Base-by-base conservation (phyloP, 2,113 vertebrate genomes). In the Lates calcarifer region DNA sequence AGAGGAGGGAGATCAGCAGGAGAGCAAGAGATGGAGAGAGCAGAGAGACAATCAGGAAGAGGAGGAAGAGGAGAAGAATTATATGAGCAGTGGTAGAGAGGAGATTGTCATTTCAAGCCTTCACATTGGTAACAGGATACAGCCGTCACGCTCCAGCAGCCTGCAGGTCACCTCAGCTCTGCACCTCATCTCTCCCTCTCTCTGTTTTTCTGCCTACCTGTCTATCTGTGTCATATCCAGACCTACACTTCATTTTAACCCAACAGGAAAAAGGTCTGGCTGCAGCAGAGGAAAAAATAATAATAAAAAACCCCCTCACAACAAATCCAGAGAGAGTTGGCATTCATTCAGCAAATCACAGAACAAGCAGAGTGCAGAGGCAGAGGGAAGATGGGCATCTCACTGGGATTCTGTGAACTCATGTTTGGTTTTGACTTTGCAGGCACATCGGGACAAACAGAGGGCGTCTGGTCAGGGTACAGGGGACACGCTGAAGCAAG, bases 91-190 rank as follows among this genome's bases (percentile, higher is more conserved):
- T 7, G 8, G 63, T n/a, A 13, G 31, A 63, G 57, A 63, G 63
- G 64, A 74, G 68, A 68, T 63, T 60, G 75, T 86, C 80, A 70
- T 86, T 86, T 82, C 68, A 74, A 82, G 64, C 57, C 76, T 31
- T 67, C 71, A 67, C 45, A 62, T 61, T 24, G 53, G 64, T 58
- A 58, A 62, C 75, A 69, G 69, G 65, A 82, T 66, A 4, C 9
- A 13, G 55, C n/a, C 61, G 71, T 83, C 76, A 57, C 67, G 47
- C 66, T 72, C 55, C 80, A 61, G 67, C 72, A 58, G 45, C 51
- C 71, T 24, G 60, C 65, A 47, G 69, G 84, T 86, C 84, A 62
- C 57, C 66, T 71, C 77, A 15, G 49, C 70, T 20, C 62, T 26
- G 26, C 56, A 20, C 26, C 77, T 76, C 51, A 61, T 49, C 61